Base-by-base conservation (phyloP, 2,113 vertebrate species). In the Cynopterus brachyotis region DNA sequence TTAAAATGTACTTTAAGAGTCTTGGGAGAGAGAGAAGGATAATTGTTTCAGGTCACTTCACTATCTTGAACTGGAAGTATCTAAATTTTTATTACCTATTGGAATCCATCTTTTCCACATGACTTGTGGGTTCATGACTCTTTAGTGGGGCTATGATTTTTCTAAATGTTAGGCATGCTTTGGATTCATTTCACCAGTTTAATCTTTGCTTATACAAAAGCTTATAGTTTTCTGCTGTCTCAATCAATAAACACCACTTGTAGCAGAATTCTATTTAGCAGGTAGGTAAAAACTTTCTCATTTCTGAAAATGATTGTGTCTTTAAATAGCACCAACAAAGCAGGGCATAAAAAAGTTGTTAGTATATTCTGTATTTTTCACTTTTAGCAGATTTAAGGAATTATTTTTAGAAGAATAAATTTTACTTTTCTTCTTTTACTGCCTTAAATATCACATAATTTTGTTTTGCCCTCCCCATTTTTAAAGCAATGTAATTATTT, bases 261-360 rank as follows among this genome's bases (percentile, higher is more conserved):
- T 37, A 88, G 53, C 59, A 32, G n/a, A 88, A 11, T 30, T 87
- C 30, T 32, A 80, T 19, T 40, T 45, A 70, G 13, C 42, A 88
- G 32, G 64, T 19, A 83, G 37, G 40, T 78, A 45, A 79, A 55
- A 45, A 92, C 84, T 89, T 97, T 84, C 84, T 94, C 72, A 94
- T 94, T 96, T 97, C 78, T 79, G 84, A 80, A 82, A 91, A 89
- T 89, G 85, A 66, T 50, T 83, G 50, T 50, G 40, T 55, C 88
- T 91, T 78, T 35, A 83, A 89, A 85, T 42, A 66, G 6, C 40
- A 80, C 42, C 66, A 60, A 83, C 22, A 88, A 75, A 94, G 28
- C 5, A 42, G 60, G 90, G 62, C 35, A n/a, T 55, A 47, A 91
- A 86, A 60, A n/a, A 64, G 7, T 66, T 84, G 15, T 55, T 59